Conservation (phyloP, 2,888 invertebrate species). For the Chorisops tibialis region DNA sequence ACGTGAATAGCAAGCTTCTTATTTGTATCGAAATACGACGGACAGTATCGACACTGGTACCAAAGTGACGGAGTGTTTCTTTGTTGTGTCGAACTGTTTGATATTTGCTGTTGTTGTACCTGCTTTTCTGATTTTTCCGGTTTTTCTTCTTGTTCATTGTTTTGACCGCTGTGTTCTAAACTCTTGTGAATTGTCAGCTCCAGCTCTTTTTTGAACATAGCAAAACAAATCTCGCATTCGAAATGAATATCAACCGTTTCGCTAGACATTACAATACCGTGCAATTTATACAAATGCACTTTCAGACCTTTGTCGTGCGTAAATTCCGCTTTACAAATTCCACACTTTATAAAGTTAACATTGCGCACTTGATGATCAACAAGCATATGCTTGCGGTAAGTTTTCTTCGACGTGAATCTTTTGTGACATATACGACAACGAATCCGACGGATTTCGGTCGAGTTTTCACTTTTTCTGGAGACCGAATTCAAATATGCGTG, state of each 20-base stretch:
- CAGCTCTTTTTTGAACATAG: conserved; percentile 47
- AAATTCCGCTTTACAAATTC: conserved; percentile 51
- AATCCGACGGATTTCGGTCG: conserved; percentile 47
- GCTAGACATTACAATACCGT: conserved; percentile 46
- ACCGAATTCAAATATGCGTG: no score
- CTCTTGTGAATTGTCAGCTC: conserved; percentile 48
- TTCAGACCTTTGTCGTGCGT: conserved; percentile 52
- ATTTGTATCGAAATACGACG: conserved; percentile 51
- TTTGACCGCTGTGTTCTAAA: conserved; percentile 43
- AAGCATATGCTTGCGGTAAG: conserved; percentile 51
- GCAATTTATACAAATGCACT: conserved; percentile 51
- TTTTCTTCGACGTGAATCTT: conserved; percentile 50
- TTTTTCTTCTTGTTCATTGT: neutral
- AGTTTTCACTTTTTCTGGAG: neutral
- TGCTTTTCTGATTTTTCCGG: neutral
- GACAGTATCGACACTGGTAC: conserved; percentile 53
- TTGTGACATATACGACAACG: conserved; percentile 51
- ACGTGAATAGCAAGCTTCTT: conserved; percentile 52
- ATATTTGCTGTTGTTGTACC: neutral
- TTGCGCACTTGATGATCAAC: conserved; percentile 51
- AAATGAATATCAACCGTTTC: conserved; percentile 47
- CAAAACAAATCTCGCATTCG: conserved; percentile 51
- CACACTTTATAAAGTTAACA: conserved; percentile 51
- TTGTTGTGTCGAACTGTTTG: conserved; percentile 21
- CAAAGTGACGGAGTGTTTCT: conserved; percentile 42